Conservation (phyloP, 2,797 vertebrate species). For the Brachyrhaphis roseni region DNA sequence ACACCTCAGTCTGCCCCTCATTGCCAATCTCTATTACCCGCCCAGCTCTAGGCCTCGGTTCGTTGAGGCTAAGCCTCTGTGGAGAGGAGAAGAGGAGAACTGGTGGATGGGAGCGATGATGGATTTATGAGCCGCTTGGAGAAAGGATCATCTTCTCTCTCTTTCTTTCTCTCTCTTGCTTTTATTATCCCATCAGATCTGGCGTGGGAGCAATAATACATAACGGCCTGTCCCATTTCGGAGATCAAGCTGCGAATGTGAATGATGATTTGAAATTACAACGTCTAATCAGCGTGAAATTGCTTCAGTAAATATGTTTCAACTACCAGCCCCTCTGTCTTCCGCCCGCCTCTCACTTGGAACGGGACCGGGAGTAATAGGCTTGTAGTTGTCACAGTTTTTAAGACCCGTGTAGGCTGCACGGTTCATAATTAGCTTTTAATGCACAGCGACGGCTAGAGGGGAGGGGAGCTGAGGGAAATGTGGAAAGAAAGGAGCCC, state of each 20-base stretch:
- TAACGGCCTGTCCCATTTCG: constrained; percentile 60
- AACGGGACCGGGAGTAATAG: constrained; percentile 70
- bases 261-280: constrained; percentile 63
- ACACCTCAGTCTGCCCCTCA: constrained; percentile 65
- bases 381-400: constrained; percentile 77
- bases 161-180: constrained; percentile 30
- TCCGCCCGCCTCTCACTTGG: constrained; percentile 54
- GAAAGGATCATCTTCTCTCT: constrained; percentile 64
- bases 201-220: constrained; percentile 65
- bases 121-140: constrained; percentile 71
- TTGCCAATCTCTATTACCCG: constrained; percentile 73
- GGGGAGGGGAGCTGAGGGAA: constrained; percentile 55
- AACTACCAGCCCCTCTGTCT: constrained; percentile 43
- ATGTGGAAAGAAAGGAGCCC: constrained; percentile 66
- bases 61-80: constrained; percentile 48
- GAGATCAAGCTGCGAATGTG: constrained; percentile 55
- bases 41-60: constrained; percentile 59
- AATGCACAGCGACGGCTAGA: constrained; percentile 64
- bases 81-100: constrained; percentile 38
- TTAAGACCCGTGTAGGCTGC: constrained; percentile 76
- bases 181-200: constrained; percentile 78
- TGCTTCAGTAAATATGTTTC: constrained; percentile 73
- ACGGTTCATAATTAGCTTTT: constrained; percentile 77
- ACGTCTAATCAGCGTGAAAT: constrained; percentile 74
- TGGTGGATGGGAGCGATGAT: constrained; percentile 55